Evolutionary conservation across 1,140 invertebrate species (phyloP).

Genomic region (Bradynema listronoti): DNA sequence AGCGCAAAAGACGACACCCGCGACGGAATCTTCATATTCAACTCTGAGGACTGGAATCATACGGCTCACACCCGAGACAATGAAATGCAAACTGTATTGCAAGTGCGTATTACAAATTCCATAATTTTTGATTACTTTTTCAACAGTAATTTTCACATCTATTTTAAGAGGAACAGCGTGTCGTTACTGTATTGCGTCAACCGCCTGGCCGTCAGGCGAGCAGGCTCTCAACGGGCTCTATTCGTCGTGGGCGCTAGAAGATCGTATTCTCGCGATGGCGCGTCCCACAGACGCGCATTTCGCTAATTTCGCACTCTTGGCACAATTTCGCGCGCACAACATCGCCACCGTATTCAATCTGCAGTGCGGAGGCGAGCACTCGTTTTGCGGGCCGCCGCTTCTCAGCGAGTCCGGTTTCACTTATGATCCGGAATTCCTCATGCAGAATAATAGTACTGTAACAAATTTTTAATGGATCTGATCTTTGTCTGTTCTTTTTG

Average conservation of each 20-base stretch:
- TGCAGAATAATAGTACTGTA: slow-evolving; percentile 33
- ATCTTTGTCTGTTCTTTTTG: background rate
- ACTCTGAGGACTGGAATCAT: slow-evolving; percentile 36
- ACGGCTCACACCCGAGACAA: slow-evolving; percentile 39
- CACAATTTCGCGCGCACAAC: slow-evolving; percentile 36
- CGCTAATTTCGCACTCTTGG: slow-evolving; percentile 31
- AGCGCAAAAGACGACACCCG: too few species aligned
- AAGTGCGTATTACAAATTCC: slow-evolving; percentile 1
- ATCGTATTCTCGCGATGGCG: slow-evolving; percentile 45
- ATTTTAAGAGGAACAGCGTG: slow-evolving; percentile 31
- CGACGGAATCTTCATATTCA: slow-evolving; percentile 33
- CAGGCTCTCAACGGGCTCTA: slow-evolving; percentile 36
- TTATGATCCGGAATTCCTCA: slow-evolving; percentile 42
- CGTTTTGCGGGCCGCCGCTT: slow-evolving; percentile 42
- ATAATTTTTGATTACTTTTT: too few species aligned
- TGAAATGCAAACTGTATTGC: slow-evolving; percentile 47
- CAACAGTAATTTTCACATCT: too few species aligned
- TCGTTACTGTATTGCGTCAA: slow-evolving; percentile 29
- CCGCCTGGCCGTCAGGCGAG: slow-evolving; percentile 23
- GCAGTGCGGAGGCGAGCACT: slow-evolving; percentile 36
- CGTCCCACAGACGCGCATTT: slow-evolving; percentile 32
- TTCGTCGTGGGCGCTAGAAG: slow-evolving; percentile 37
- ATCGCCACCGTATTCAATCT: slow-evolving; percentile 38
- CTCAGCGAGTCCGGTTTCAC: slow-evolving; percentile 32
- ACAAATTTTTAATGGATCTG: background rate